A percentile compares a stretch with the other conserved stretches of the same genome.
Conservation (phyloP, 2,797 vertebrate genomes). For the Rousettus madagascariensis region DNA sequence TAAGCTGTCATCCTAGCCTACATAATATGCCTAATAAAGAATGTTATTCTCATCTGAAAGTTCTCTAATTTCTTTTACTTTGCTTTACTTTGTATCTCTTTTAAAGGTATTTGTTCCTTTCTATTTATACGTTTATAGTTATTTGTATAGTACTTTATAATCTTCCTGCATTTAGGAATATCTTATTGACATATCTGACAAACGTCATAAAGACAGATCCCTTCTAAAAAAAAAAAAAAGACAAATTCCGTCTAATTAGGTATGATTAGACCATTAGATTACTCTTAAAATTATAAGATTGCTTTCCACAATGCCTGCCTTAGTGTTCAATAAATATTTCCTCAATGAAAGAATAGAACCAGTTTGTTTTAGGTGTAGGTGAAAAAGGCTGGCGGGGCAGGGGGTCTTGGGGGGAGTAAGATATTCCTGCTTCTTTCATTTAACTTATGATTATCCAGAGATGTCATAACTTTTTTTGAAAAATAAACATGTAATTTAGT, state of each 20-base stretch:
- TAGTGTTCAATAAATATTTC: conserved; percentile 4
- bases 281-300: conserved; percentile 2
- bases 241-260: background rate
- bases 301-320: background rate
- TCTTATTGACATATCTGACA: background rate
- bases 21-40: background rate
- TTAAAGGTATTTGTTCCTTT: conserved; percentile 32
- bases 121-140: background rate
- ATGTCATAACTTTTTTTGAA: background rate
- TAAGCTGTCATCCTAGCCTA: background rate
- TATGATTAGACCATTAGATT: background rate
- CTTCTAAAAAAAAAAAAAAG: background rate
- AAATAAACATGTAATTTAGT: background rate
- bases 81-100: background rate
- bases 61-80: background rate
- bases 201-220: background rate
- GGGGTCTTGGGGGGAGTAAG: background rate
- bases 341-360: background rate
- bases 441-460: background rate
- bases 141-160: conserved; percentile 10
- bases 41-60: background rate
- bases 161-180: background rate
- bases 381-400: background rate
- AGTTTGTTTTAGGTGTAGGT: background rate
- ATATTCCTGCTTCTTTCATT: background rate